These are phyloP conservation scores for Xiphophorus maculatus DNA, from an alignment of 2,113 vertebrate genomes.

Conservation along the genomic window DNA sequence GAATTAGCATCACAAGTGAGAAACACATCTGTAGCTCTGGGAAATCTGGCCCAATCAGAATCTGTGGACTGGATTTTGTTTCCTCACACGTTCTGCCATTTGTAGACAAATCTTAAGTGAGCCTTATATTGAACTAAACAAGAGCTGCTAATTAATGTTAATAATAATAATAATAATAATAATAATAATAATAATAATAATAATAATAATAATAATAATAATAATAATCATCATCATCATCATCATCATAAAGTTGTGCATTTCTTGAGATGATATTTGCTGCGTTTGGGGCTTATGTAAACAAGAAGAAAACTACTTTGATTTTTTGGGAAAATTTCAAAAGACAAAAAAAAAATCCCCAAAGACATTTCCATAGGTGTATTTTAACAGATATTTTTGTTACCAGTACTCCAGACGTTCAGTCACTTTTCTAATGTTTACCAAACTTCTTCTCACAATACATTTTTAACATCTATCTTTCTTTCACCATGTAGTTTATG, in stretches of 20 bases:
- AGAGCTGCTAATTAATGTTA: too few relatives aligned
- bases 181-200: too few relatives aligned
- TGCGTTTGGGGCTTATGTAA: too few relatives aligned
- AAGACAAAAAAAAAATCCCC: not conserved
- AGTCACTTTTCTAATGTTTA: not conserved
- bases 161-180: too few relatives aligned
- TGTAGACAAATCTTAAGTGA: not conserved
- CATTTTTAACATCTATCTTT: not conserved
- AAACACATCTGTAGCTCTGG: constrained; percentile 44
- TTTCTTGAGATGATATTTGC: too few relatives aligned
- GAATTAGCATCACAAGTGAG: not conserved
- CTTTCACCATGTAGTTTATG: not conserved
- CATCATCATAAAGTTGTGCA: too few relatives aligned
- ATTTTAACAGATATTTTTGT: not conserved
- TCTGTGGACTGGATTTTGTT: constrained; percentile 26
- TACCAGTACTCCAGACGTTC: not conserved
- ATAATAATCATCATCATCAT: too few relatives aligned
- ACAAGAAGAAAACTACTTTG: too few relatives aligned
- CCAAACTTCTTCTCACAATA: not conserved
- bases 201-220: too few relatives aligned
- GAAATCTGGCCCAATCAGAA: constrained; percentile 42
- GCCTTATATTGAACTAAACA: too few relatives aligned
- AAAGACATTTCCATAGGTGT: not conserved
- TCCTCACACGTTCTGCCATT: constrained; percentile 6
- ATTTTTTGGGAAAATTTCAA: not conserved